These are phyloP conservation scores for Arion vulgaris DNA, from an alignment of 1,140 invertebrate genomes.

Conservation along the genomic window DNA sequence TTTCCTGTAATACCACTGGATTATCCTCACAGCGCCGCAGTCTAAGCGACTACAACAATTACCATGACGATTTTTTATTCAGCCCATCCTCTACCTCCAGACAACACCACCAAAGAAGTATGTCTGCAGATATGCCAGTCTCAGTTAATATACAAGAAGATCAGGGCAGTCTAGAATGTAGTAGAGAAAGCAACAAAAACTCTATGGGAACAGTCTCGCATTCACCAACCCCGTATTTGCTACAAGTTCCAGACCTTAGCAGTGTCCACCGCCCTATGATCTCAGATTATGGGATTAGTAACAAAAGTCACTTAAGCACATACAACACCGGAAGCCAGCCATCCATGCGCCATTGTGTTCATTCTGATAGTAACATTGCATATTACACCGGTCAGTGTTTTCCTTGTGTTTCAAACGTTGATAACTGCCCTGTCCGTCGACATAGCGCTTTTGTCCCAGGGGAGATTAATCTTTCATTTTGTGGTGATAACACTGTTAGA, in stretches of 20 bases:
- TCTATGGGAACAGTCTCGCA: background rate
- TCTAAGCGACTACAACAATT: conserved; percentile 19
- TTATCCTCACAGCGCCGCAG: conserved; percentile 1
- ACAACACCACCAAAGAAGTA: background rate
- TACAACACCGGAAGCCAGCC: conserved; percentile 4
- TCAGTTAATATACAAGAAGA: conserved; percentile 11
- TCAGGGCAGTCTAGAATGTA: background rate
- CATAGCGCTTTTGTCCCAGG: conserved; percentile 16
- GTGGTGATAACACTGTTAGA: background rate
- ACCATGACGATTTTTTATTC: background rate
- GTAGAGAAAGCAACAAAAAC: conserved; percentile 24
- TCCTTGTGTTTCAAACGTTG: background rate
- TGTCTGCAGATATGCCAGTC: conserved; percentile 11
- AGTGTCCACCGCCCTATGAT: background rate
- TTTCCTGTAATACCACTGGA: background rate
- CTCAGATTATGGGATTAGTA: background rate
- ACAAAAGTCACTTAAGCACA: background rate
- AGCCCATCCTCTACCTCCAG: background rate
- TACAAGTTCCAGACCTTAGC: conserved; percentile 17
- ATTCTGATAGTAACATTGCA: conserved; percentile 29
- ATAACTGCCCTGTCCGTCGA: background rate
- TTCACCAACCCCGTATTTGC: conserved; percentile 12
- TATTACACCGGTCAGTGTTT: background rate
- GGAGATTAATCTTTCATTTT: conserved; percentile 5
- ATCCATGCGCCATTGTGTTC: conserved; percentile 15